A percentile compares a stretch with the other conserved stretches of the same genome.
Conservation (phyloP, 2,888 invertebrate species). For the Tachina lurida region DNA sequence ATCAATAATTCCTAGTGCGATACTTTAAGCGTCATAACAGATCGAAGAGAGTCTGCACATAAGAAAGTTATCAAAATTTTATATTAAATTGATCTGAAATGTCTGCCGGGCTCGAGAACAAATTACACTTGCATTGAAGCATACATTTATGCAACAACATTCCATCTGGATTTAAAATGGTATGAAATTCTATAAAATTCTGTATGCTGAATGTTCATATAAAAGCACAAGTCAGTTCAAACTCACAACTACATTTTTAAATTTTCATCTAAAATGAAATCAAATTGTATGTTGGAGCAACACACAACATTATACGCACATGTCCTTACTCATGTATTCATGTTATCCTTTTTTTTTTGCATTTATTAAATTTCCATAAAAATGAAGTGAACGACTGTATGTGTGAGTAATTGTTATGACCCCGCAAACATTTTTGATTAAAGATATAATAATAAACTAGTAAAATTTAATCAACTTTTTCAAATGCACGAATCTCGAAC, state of each 20-base stretch:
- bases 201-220: constrained; percentile 21
- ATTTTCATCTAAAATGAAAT: constrained; percentile 72
- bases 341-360: constrained; percentile 5
- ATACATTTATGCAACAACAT: constrained; percentile 53
- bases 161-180: constrained; percentile 26
- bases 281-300: constrained; percentile 62
- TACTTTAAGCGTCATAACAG: no score
- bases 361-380: constrained; percentile 38
- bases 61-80: neutral
- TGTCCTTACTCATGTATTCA: constrained; percentile 13
- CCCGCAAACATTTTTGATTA: neutral
- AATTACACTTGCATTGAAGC: constrained; percentile 6
- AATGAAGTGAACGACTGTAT: neutral
- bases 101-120: neutral
- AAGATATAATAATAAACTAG: no score
- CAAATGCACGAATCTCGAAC: no score
- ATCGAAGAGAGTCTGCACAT: neutral
- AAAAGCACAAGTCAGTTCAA: constrained; percentile 26
- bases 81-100: neutral
- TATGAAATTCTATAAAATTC: neutral
- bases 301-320: neutral
- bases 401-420: neutral
- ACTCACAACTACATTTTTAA: constrained; percentile 52
- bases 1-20: no score
- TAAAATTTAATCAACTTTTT: no score